Evolutionary conservation across 1,140 invertebrate species (phyloP), one percentile per base, ranked within the genome.

Genomic region (Drosophila parvula): DNA sequence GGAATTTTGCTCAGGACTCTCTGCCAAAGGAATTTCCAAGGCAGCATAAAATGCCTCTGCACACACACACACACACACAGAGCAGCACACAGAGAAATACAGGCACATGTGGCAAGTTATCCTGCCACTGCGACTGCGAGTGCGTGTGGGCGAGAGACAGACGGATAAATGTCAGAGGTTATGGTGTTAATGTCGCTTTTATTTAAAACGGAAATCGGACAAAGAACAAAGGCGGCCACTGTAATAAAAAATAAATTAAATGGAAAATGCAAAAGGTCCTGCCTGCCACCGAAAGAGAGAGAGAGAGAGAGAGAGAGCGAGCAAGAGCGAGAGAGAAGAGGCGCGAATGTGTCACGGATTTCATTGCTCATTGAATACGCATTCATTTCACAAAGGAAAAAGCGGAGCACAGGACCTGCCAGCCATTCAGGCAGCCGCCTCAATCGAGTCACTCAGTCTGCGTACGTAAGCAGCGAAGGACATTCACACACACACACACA

Each of bases 161-260:
- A 67, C 62, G 16, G 62, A 65, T 79, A 84, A 89, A 88, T 88
- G 84, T 89, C 84, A 88, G 70, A 88, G 84, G 84, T 88, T 88
- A 84, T 84, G 84, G 80, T 84, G 84, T 88, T 88, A 88, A 88
- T 88, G 81, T 89, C 77, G 84, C 84, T 83, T 89, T 88, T 88
- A 88, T 88, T 89, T 79, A 84, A 88, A 88, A 78, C 84, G 84
- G 84, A 89, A 84, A 88, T 89, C 81, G 74, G 75, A 43, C 61
- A 41, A 56, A 78, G 74, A 89, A 89, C 85, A 89, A 83, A 88
- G 77, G 64, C 47, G 70, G 56, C 44, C 55, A 53, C 71, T 65
- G 84, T 70, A 88, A 88, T 88, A 88, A 89, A 88, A 88, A 88
- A 88, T 88, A 88, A 88, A 88, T 88, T 88, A 88, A 88, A 88